phyloP scores from a whole-genome alignment of 2,888 invertebrate species.

The Alloscopus bannaensis region DNA sequence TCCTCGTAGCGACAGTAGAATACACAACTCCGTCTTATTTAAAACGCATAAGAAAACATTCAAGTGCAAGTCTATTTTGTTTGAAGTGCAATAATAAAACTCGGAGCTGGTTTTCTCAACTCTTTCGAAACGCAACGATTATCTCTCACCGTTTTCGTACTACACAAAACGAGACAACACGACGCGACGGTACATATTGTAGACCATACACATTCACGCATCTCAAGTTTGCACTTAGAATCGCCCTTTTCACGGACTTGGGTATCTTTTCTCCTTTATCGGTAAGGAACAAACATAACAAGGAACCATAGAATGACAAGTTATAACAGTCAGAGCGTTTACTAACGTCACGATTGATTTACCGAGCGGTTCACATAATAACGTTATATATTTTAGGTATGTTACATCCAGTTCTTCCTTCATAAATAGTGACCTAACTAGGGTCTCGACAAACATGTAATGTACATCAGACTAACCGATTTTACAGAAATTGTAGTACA shows the following conservation, averaged over 20 bases:
- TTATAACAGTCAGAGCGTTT: constrained; percentile 34
- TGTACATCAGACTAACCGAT: constrained; percentile 10
- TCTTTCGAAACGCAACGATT: no score
- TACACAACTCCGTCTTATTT: constrained; percentile 18
- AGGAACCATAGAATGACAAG: constrained; percentile 51
- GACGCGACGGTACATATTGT: no score
- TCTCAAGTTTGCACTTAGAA: constrained; percentile 51
- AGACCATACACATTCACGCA: constrained; percentile 5
- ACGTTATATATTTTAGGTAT: constrained; percentile 2
- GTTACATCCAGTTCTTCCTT: constrained; percentile 53
- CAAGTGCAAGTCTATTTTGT: constrained; percentile 13
- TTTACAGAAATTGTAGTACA: constrained; percentile 35
- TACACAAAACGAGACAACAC: no score
- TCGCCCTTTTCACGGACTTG: constrained; percentile 37
- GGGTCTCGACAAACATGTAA: not conserved
- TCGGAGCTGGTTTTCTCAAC: no score
- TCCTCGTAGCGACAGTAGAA: constrained; percentile 5
- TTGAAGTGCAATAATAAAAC: constrained; percentile 27
- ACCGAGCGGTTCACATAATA: constrained; percentile 17
- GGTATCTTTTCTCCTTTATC: not conserved
- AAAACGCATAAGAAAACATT: constrained; percentile 3
- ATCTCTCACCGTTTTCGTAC: no score
- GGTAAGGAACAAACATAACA: constrained; percentile 22
- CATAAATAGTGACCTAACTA: constrained; percentile 7
- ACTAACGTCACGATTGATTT: constrained; percentile 25